phyloP scores from a whole-genome alignment of 2,797 vertebrate species.

The Rhinogobio ventralis region DNA sequence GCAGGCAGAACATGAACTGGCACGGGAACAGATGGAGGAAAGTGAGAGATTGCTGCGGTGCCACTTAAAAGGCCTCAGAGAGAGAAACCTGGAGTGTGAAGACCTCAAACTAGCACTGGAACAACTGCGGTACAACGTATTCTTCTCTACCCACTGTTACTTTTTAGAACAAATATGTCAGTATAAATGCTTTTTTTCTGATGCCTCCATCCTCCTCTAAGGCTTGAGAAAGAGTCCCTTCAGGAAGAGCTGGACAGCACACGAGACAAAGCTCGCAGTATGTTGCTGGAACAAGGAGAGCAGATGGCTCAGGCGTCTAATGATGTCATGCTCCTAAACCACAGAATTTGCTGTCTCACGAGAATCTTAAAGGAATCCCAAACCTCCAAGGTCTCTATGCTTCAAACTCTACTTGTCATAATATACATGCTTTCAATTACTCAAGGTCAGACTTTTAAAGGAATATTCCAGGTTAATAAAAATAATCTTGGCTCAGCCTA shows the following conservation, averaged over 20 bases:
- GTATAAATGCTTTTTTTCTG: background rate
- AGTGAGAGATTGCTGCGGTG: conserved; percentile 79
- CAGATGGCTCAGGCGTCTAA: conserved; percentile 74
- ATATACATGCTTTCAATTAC: background rate
- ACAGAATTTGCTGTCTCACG: conserved; percentile 77
- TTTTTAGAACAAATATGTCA: background rate
- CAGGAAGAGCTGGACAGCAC: conserved; percentile 76
- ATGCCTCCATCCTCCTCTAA: conserved; percentile 41
- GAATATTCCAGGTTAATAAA: background rate
- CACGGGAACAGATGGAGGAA: conserved; percentile 83
- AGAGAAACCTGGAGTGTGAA: conserved; percentile 84
- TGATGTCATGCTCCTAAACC: conserved; percentile 77
- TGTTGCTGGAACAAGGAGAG: conserved; percentile 75
- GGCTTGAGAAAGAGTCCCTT: conserved; percentile 70
- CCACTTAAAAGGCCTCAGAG: conserved; percentile 79
- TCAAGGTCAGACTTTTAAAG: background rate
- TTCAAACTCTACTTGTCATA: conserved; percentile 4
- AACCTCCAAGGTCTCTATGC: conserved; percentile 2
- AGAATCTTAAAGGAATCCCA: conserved; percentile 69
- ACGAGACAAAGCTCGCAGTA: conserved; percentile 65
- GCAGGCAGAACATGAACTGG: conserved; percentile 85
- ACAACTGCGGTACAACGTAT: conserved; percentile 77
- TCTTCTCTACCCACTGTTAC: background rate
- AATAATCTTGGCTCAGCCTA: no score
- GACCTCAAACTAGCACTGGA: conserved; percentile 81